These are phyloP conservation scores for Osedax frankpressi DNA, from an alignment of 2,888 invertebrate species.

Conservation along the genomic window DNA sequence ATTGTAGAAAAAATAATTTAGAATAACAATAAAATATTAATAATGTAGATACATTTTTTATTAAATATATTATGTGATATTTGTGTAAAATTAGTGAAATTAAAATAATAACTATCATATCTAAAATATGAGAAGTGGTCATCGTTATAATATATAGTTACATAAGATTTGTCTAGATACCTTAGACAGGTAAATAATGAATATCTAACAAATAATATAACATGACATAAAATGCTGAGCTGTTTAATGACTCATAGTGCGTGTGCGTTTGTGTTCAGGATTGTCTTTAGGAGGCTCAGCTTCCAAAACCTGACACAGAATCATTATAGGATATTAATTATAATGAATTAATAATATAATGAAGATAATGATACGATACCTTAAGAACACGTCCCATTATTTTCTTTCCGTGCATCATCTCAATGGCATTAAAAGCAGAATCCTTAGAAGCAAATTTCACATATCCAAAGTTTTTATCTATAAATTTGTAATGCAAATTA, in stretches of 20 bases:
- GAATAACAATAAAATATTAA: too few species aligned
- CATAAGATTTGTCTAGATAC: too few species aligned
- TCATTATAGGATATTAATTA: not conserved
- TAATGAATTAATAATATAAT: not conserved
- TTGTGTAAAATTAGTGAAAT: too few species aligned
- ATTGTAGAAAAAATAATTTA: too few species aligned
- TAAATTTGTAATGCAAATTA: not conserved
- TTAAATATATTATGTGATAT: too few species aligned
- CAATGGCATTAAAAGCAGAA: conserved; percentile 65
- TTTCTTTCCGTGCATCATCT: conserved; percentile 68
- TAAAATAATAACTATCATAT: too few species aligned
- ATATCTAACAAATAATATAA: too few species aligned
- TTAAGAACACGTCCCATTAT: conserved; percentile 72
- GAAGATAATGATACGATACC: conserved; percentile 49
- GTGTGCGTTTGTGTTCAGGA: not conserved
- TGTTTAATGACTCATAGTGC: conserved; percentile 5
- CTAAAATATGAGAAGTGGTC: too few species aligned
- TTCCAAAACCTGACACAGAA: not conserved
- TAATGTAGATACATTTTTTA: too few species aligned
- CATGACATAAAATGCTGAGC: too few species aligned
- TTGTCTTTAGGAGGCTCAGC: conserved; percentile 5
- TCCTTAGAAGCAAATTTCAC: conserved; percentile 67
- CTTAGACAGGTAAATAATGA: too few species aligned
- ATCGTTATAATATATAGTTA: too few species aligned
- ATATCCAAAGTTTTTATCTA: conserved; percentile 64